These are phyloP conservation scores for Caenorhabditis japonica DNA, from an alignment of 2,888 invertebrate species.

Conservation along the genomic window DNA sequence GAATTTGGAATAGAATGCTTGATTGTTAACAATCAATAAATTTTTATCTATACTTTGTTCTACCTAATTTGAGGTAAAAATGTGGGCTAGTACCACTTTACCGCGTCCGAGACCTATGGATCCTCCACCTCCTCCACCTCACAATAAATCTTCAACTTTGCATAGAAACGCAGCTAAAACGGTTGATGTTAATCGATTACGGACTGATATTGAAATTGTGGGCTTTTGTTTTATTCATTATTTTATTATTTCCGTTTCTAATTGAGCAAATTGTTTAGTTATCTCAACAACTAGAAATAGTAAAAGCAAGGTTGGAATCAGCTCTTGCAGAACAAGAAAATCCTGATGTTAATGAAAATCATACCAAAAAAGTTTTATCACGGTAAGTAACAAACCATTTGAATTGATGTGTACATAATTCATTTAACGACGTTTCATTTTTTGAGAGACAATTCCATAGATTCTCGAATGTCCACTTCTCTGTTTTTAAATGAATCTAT, in stretches of 20 bases:
- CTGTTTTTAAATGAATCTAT: conserved; percentile 51
- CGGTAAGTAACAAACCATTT: conserved; percentile 16
- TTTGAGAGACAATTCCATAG: conserved; percentile 47
- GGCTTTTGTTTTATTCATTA: conserved; percentile 1
- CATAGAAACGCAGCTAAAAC: conserved; percentile 28
- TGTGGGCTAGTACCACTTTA: conserved; percentile 55
- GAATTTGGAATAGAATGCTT: conserved; percentile 13
- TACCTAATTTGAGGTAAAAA: conserved; percentile 11
- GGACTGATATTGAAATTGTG: conserved; percentile 60
- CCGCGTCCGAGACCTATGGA: conserved; percentile 48
- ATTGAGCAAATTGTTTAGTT: conserved; percentile 32
- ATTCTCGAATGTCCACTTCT: conserved; percentile 57
- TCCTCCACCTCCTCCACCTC: conserved; percentile 52
- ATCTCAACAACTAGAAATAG: conserved; percentile 54
- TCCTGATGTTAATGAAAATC: conserved; percentile 7
- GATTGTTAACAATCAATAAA: conserved; percentile 22
- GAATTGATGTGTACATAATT: background rate
- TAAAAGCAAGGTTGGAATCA: conserved; percentile 53
- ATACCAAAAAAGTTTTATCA: conserved; percentile 25
- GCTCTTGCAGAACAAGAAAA: conserved; percentile 43
- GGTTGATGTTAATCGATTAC: conserved; percentile 53
- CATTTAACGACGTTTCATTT: background rate
- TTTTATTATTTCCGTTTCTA: conserved; percentile 1
- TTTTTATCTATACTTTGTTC: background rate
- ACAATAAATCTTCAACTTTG: conserved; percentile 41